Percentiles rank a stretch among this genome's conserved stretches.
Conservation (phyloP, 2,113 vertebrate genomes). For the Lepus europaeus region DNA sequence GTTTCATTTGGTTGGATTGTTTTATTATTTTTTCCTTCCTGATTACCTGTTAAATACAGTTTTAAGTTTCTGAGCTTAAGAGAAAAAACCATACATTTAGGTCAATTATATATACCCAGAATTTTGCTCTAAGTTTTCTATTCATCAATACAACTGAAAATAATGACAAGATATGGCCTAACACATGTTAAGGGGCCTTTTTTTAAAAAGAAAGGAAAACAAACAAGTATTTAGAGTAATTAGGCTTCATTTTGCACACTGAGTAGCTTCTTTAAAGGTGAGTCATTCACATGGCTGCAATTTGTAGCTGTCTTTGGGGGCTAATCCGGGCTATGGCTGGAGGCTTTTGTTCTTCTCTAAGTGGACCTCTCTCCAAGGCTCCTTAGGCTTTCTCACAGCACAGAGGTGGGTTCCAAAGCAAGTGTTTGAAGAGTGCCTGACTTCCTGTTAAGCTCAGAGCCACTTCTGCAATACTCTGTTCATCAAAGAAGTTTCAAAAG, state of each 20-base stretch:
- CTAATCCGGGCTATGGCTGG: fast-evolving
- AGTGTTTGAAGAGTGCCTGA: background rate
- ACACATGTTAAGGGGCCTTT: constrained; percentile 13
- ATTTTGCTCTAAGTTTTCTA: constrained; percentile 71
- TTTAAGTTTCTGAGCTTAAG: constrained; percentile 76
- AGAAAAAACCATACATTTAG: constrained; percentile 69
- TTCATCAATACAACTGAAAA: constrained; percentile 69
- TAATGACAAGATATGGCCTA: constrained; percentile 69
- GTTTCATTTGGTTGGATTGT: background rate
- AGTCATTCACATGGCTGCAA: background rate
- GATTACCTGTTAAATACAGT: constrained; percentile 67
- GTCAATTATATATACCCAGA: constrained; percentile 58
- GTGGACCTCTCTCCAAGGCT: background rate
- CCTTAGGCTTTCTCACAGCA: background rate
- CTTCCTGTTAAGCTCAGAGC: background rate
- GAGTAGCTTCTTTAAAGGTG: background rate
- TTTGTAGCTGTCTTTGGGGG: background rate
- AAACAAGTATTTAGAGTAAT: constrained; percentile 65
- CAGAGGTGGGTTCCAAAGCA: background rate
- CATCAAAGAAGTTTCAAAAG: background rate
- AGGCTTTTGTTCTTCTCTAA: background rate
- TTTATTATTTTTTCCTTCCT: background rate
- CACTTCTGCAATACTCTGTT: background rate
- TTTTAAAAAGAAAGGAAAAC: background rate
- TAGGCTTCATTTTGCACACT: constrained; percentile 70